Evolutionary conservation across 2,888 invertebrate species (phyloP).

Genomic region (Sycophila texana): DNA sequence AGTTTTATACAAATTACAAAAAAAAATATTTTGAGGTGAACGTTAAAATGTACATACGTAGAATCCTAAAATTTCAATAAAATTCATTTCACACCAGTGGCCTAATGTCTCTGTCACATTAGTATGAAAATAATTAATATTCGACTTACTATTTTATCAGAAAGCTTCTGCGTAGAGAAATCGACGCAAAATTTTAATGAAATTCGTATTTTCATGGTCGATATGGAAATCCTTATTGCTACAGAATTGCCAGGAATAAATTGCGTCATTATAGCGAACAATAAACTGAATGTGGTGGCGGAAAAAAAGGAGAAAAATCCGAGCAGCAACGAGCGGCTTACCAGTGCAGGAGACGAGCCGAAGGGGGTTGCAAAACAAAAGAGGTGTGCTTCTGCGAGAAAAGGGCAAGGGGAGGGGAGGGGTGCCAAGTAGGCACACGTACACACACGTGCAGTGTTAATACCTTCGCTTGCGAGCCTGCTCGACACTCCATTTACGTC

Average conservation of each 20-base stretch:
- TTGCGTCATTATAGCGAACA: conserved; percentile 18
- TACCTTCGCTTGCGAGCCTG: conserved; percentile 1
- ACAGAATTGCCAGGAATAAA: not conserved
- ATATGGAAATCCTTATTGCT: not conserved
- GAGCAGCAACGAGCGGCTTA: not conserved
- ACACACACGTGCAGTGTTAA: not conserved
- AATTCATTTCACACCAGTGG: no score
- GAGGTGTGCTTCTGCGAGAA: not conserved
- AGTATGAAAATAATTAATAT: no score
- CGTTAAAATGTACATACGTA: no score
- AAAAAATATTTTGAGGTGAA: no score
- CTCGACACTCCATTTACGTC: conserved; percentile 22
- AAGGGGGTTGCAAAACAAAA: conserved; percentile 1
- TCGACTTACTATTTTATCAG: no score
- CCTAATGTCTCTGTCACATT: no score
- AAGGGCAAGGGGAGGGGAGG: no score
- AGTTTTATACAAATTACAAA: no score
- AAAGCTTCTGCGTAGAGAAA: no score
- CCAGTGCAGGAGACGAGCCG: not conserved
- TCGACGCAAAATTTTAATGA: not conserved
- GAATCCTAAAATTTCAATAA: no score
- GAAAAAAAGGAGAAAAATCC: not conserved
- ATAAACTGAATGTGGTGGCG: not conserved
- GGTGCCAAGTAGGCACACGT: no score
- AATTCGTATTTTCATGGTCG: not conserved